phyloP scores from a whole-genome alignment of 2,888 invertebrate species.

The Pterostichus madidus region DNA sequence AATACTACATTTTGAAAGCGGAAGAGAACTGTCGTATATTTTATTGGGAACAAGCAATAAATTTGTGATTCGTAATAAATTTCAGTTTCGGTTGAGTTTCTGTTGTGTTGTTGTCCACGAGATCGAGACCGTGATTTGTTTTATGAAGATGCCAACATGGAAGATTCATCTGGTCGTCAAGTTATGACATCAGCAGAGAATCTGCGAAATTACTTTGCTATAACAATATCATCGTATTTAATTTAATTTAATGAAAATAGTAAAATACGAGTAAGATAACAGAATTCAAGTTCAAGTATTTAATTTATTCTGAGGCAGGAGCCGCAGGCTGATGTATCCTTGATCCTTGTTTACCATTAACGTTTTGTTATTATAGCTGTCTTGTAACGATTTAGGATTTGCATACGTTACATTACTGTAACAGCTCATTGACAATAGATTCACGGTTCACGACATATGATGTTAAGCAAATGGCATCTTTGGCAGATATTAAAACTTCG shows the following conservation, averaged over 20 bases:
- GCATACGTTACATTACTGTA: conserved; percentile 16
- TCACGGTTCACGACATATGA: background rate
- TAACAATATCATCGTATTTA: background rate
- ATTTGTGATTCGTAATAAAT: conserved; percentile 16
- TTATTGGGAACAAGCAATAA: conserved; percentile 29
- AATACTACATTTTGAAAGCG: conserved; percentile 31
- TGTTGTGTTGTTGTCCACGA: conserved; percentile 1
- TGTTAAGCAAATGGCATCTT: background rate
- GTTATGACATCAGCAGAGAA: background rate
- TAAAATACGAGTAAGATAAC: background rate
- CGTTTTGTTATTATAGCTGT: conserved; percentile 14
- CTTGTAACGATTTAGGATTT: conserved; percentile 17
- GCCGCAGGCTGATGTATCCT: background rate
- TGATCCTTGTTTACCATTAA: conserved; percentile 13
- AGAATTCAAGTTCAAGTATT: background rate
- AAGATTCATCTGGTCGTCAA: background rate
- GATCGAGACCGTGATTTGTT: conserved; percentile 4
- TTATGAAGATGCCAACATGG: background rate
- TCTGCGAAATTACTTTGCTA: background rate
- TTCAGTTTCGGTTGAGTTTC: background rate
- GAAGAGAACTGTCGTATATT: conserved; percentile 21
- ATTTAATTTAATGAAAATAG: background rate
- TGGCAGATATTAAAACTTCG: too few species aligned
- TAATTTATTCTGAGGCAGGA: background rate
- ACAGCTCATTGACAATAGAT: background rate